A percentile compares a stretch with the other conserved stretches of the same genome.
These are phyloP conservation scores for Penaeus monodon DNA, from an alignment of 2,888 invertebrate genomes.

Conservation along the genomic window DNA sequence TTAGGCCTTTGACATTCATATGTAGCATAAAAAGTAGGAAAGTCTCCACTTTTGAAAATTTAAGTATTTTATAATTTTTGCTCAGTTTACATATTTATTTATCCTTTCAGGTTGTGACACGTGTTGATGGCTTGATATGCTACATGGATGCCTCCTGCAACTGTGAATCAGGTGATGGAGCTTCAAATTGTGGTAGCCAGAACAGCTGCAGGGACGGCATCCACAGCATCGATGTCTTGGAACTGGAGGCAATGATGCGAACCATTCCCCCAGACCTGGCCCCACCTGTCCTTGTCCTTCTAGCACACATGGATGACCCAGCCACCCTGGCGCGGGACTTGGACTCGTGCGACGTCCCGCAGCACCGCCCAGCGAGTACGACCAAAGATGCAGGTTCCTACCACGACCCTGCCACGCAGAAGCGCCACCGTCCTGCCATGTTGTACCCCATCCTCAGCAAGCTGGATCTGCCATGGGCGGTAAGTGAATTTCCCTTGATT, in stretches of 20 bases:
- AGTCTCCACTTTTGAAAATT: too few species aligned
- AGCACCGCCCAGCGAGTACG: background rate
- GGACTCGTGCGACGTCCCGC: constrained; percentile 18
- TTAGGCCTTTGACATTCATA: too few species aligned
- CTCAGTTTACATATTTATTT: background rate
- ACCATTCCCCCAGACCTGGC: constrained; percentile 49
- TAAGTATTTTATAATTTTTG: too few species aligned
- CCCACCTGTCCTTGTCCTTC: constrained; percentile 53
- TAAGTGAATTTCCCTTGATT: constrained; percentile 6
- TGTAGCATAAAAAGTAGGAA: too few species aligned
- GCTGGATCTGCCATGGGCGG: constrained; percentile 55
- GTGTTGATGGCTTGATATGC: constrained; percentile 62
- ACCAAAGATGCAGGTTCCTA: too few species aligned
- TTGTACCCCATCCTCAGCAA: constrained; percentile 29
- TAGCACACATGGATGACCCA: constrained; percentile 46
- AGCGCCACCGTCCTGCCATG: constrained; percentile 46
- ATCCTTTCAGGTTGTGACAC: constrained; percentile 55
- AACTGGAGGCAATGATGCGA: constrained; percentile 60
- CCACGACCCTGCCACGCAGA: background rate
- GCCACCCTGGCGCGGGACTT: constrained; percentile 19
- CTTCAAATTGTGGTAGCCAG: background rate
- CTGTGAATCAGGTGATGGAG: constrained; percentile 20
- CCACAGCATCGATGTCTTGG: constrained; percentile 50
- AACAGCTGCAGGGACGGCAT: background rate
- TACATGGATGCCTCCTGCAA: constrained; percentile 60